A percentile compares a stretch with the other conserved stretches of the same genome.
Evolutionary conservation across 2,888 invertebrate genomes (phyloP).

Genomic region (Hirtodrosophila duncani): DNA sequence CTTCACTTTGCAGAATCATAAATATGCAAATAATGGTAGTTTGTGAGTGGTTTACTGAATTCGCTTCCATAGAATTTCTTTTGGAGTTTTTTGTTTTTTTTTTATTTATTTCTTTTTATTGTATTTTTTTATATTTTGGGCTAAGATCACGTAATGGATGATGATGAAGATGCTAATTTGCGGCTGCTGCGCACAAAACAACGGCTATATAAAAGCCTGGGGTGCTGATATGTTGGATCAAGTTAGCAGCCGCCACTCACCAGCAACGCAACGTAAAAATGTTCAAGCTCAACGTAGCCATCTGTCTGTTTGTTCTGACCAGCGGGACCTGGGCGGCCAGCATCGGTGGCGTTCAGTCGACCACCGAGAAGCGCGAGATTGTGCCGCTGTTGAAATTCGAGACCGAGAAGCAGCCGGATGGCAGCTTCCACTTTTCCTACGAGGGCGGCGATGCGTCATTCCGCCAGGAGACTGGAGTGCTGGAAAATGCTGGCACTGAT

Average conservation of each 20-base stretch:
- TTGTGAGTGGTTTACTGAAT: constrained; percentile 58
- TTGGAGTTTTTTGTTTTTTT: constrained; percentile 24
- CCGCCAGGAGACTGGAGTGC: constrained; percentile 63
- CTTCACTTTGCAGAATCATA: no score
- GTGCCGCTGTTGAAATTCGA: constrained; percentile 65
- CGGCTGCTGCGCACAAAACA: constrained; percentile 29
- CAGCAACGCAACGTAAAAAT: constrained; percentile 43
- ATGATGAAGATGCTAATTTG: constrained; percentile 63
- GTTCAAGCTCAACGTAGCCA: constrained; percentile 64
- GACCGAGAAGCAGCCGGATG: constrained; percentile 62
- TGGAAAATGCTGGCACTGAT: constrained; percentile 69
- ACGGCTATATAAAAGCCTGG: constrained; percentile 68
- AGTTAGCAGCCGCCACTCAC: constrained; percentile 31
- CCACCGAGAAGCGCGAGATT: constrained; percentile 56
- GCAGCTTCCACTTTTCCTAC: constrained; percentile 71
- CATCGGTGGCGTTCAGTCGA: constrained; percentile 37
- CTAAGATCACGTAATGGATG: constrained; percentile 50
- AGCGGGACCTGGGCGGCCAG: constrained; percentile 53
- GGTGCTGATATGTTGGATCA: constrained; percentile 46
- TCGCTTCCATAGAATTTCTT: constrained; percentile 65
- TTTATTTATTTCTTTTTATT: constrained; percentile 10
- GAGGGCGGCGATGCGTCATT: constrained; percentile 72
- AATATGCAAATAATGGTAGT: constrained; percentile 54
- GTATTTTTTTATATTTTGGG: constrained; percentile 25
- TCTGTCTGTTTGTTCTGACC: constrained; percentile 59